Evolutionary conservation across 2,888 invertebrate genomes (phyloP), one percentile per base, ranked within the genome.

Genomic region (Charanyca ferruginea): DNA sequence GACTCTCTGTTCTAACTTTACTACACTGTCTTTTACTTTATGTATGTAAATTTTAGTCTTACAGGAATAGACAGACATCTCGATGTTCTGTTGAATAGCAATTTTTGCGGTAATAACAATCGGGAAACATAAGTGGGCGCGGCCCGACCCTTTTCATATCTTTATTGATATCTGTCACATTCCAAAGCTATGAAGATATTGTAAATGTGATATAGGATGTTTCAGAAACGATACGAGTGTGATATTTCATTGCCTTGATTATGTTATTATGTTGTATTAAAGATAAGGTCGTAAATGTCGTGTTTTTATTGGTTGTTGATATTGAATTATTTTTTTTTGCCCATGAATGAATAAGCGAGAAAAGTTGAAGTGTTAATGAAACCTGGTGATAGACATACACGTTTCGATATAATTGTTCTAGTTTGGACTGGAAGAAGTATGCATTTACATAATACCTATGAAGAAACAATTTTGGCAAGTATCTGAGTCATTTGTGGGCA

Each of bases 101-200:
- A 90, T 91, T 91, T 91, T 89, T 89, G 89, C 84, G 90, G 90
- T 89, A 89, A 92, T 92, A 93, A 92, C 91, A 90, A 91, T 92
- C 88, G 88, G 80, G 86, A 84, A 88, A 87, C 90, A 90, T 91
- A 92, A 92, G 90, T 89, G 88, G 86, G 85, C 66, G 79, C 76
- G 73, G 67, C 76, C 74, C 87, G 90, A 90, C 90, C 91, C 90
- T 91, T 89, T 85, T 90, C 89, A 87, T 88, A 84, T 87, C 84
- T 86, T 86, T 87, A 90, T 91, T 89, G 88, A 88, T 90, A 86
- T 87, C 87, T 88, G 89, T 89, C 90, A 90, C 85, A 89, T 87
- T 87, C 78, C 79, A 81, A 86, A 71, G 72, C 72, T 72, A 81
- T 79, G 74, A 83, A 81, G 83, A 81, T 86, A 83, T 78, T 79